These are phyloP conservation scores for Cotesia congregata DNA, from an alignment of 2,888 invertebrate species.

Conservation along the genomic window DNA sequence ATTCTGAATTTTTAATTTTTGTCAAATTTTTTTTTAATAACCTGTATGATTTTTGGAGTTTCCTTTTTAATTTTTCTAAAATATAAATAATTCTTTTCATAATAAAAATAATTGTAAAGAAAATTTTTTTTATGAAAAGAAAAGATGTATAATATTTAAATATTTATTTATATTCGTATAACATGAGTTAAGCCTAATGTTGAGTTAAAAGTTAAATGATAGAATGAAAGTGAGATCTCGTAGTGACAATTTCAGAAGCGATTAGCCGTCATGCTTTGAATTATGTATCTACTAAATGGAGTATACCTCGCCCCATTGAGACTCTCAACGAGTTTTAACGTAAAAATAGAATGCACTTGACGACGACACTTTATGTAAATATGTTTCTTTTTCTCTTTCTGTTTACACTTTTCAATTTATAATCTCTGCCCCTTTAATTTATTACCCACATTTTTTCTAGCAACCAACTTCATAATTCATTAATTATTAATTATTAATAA, in stretches of 20 bases:
- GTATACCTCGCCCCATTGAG: conserved; percentile 61
- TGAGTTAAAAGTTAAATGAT: conserved; percentile 20
- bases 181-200: neutral
- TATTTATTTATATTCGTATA: conserved; percentile 24
- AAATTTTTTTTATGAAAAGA: neutral
- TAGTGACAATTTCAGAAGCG: conserved; percentile 68
- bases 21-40: no score
- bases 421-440: conserved; percentile 34
- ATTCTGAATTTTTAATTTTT: no score
- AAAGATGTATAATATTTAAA: neutral
- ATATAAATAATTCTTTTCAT: no score
- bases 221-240: conserved; percentile 61
- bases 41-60: no score
- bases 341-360: conserved; percentile 62
- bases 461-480: neutral
- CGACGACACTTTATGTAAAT: conserved; percentile 38
- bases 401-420: conserved; percentile 42
- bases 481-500: conserved; percentile 1
- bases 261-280: conserved; percentile 68
- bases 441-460: conserved; percentile 35
- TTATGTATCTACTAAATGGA: conserved; percentile 66
- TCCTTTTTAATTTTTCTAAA: no score
- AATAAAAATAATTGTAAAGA: no score
- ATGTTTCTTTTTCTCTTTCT: conserved; percentile 31
- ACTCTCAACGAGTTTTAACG: conserved; percentile 56